A percentile compares a stretch with the other conserved stretches of the same genome.
Evolutionary conservation across 2,888 invertebrate species (phyloP).

Genomic region (Lepidonotus clava): DNA sequence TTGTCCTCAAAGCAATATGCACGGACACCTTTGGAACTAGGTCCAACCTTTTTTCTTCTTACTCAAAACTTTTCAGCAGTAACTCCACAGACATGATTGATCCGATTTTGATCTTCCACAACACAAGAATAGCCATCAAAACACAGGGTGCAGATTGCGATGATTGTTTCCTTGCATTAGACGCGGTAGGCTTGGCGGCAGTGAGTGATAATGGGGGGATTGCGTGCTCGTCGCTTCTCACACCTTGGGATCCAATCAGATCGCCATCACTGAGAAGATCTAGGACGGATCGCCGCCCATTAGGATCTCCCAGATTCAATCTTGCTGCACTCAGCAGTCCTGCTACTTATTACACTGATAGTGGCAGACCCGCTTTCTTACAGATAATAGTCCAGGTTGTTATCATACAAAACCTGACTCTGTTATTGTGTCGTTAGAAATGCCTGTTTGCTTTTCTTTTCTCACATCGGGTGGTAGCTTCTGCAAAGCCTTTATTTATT

Average conservation of each 20-base stretch:
- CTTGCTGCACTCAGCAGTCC: not conserved
- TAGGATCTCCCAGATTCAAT: not conserved
- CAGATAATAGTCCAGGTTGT: too few species aligned
- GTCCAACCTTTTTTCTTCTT: too few species aligned
- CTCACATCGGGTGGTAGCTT: too few species aligned
- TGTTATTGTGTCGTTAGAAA: too few species aligned
- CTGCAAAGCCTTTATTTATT: too few species aligned
- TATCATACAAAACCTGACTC: too few species aligned
- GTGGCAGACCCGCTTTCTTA: too few species aligned
- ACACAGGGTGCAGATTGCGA: constrained; percentile 32
- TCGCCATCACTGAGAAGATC: not conserved
- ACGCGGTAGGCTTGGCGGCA: not conserved
- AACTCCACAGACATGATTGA: not conserved
- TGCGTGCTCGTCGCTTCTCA: not conserved
- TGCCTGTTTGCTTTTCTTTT: too few species aligned
- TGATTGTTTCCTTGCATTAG: constrained; percentile 46
- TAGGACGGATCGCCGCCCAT: constrained; percentile 2
- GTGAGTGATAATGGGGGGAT: constrained; percentile 20
- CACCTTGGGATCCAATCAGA: constrained; percentile 25
- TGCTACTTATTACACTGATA: too few species aligned
- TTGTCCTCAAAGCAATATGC: too few species aligned
- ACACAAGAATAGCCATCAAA: constrained; percentile 26
- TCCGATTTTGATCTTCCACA: constrained; percentile 15
- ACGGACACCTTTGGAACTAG: too few species aligned
- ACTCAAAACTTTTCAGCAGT: too few species aligned